These are phyloP conservation scores for Eurois occulta DNA, from an alignment of 2,888 invertebrate species.

Conservation along the genomic window DNA sequence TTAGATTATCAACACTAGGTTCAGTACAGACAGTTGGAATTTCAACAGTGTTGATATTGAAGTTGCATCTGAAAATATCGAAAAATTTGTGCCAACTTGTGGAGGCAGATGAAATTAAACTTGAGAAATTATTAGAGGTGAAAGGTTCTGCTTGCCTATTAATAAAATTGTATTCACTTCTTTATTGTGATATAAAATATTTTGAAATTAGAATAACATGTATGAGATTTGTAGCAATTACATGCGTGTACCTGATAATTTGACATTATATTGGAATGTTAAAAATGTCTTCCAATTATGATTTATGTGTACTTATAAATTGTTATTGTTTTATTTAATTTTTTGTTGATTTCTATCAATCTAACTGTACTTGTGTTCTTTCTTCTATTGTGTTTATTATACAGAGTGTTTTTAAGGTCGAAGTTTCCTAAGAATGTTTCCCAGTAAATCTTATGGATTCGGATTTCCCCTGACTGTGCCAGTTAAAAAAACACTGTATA, in stretches of 20 bases:
- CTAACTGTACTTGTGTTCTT: background rate
- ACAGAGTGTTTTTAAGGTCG: background rate
- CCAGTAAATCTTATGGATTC: background rate
- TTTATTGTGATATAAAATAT: background rate
- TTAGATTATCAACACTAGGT: background rate
- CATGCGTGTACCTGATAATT: conserved; percentile 34
- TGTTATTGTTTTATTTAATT: conserved; percentile 3
- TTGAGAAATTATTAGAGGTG: background rate
- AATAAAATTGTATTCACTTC: background rate
- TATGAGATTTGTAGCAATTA: background rate
- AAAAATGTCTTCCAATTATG: background rate
- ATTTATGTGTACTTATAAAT: conserved; percentile 14
- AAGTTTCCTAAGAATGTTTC: background rate
- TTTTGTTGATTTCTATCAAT: conserved; percentile 10
- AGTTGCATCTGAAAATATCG: background rate
- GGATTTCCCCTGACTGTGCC: background rate
- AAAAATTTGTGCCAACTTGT: background rate
- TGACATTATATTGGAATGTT: conserved; percentile 9
- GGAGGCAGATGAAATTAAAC: background rate
- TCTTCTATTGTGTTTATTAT: background rate
- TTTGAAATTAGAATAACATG: background rate
- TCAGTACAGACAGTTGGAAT: background rate
- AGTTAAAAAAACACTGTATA: background rate
- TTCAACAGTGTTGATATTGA: background rate
- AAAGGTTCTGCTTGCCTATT: background rate